phyloP scores from a whole-genome alignment of 2,797 vertebrate species.

The Podargus strigoides region DNA sequence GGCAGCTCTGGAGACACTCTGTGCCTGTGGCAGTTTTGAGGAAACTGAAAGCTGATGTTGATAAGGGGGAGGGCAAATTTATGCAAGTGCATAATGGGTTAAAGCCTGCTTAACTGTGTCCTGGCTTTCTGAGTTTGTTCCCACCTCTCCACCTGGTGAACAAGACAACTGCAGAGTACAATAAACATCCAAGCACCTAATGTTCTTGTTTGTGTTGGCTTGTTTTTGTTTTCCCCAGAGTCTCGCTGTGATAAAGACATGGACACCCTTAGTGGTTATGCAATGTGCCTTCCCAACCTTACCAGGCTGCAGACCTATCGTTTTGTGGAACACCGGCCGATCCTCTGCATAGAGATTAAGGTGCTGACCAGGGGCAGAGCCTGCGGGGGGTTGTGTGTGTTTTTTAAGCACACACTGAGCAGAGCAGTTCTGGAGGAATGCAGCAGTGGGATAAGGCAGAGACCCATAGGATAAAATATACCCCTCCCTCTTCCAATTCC shows the following conservation, averaged over 20 bases:
- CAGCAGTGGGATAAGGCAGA: not conserved
- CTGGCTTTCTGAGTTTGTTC: not conserved
- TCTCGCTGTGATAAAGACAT: slow-evolving; percentile 95
- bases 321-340: slow-evolving; percentile 82
- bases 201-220: not conserved
- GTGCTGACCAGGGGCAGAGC: slow-evolving; percentile 21
- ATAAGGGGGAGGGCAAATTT: not conserved
- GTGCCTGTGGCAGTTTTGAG: not conserved
- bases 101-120: not conserved
- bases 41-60: not conserved
- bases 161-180: not conserved
- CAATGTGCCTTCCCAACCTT: slow-evolving; percentile 94
- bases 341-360: slow-evolving; percentile 97
- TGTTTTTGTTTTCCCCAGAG: slow-evolving; percentile 68
- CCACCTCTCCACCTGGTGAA: not conserved
- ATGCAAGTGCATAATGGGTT: not conserved
- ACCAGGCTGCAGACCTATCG: slow-evolving; percentile 83
- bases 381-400: not conserved
- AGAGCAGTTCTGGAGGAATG: not conserved
- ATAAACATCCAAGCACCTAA: not conserved
- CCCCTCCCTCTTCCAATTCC: not conserved
- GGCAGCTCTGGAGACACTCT: not conserved
- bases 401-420: fast-evolving
- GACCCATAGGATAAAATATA: not conserved
- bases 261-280: slow-evolving; percentile 93